Evolutionary conservation across 2,797 vertebrate species (phyloP).

Genomic region (Ciconia nigra): DNA sequence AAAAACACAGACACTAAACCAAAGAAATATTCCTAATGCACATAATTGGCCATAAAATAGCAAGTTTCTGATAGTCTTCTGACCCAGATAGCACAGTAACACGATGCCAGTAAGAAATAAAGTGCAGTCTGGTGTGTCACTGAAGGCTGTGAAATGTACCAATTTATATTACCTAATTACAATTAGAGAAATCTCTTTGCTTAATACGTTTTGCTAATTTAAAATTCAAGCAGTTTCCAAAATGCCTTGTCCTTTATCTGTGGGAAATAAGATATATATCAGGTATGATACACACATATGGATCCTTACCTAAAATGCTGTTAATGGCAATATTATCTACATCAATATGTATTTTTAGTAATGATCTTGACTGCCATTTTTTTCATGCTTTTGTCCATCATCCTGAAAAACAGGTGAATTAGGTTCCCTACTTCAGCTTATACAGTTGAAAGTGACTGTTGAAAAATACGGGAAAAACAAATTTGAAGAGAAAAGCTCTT

Average conservation of each 20-base stretch:
- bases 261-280: background rate
- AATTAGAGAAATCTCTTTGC: slow-evolving; percentile 33
- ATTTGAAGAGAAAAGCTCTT: background rate
- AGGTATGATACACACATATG: background rate
- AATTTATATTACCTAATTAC: slow-evolving; percentile 14
- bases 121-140: background rate
- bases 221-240: background rate
- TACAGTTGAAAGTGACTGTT: background rate
- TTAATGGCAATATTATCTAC: background rate
- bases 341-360: background rate
- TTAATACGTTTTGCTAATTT: background rate
- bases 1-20: background rate
- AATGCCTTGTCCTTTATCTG: background rate
- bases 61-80: background rate
- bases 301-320: background rate
- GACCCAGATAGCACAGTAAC: background rate
- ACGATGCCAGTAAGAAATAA: background rate
- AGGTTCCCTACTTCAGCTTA: background rate
- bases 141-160: slow-evolving; percentile 23
- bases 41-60: background rate
- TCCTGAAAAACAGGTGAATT: background rate
- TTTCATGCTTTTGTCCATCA: background rate
- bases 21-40: background rate
- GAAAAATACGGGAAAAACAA: background rate
- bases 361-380: background rate